These are phyloP conservation scores for Gracilinanus agilis DNA, from an alignment of 2,113 vertebrate genomes.

Conservation along the genomic window DNA sequence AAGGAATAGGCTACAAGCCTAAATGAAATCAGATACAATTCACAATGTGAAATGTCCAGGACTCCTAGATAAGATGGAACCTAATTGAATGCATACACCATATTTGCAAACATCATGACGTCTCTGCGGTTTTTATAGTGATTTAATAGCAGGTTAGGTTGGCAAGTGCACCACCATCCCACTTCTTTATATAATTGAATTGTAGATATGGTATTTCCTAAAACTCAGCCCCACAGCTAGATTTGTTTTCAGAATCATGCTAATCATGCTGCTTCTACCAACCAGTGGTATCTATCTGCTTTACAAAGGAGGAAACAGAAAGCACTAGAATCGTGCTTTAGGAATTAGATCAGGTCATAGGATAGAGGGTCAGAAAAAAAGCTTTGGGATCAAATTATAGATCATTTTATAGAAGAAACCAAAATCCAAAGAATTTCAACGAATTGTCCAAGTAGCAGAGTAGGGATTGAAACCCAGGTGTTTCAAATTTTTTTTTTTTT, in stretches of 20 bases:
- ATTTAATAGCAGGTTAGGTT: background rate
- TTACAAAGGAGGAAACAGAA: background rate
- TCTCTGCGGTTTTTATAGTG: background rate
- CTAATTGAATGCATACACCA: background rate
- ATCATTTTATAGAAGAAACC: background rate
- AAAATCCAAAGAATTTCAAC: background rate
- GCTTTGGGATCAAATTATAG: background rate
- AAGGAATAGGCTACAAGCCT: background rate
- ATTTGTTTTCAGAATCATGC: no score
- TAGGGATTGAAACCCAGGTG: background rate
- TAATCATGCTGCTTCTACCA: background rate
- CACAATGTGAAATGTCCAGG: background rate
- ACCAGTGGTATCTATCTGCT: background rate
- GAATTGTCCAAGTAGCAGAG: background rate
- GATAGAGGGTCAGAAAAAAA: background rate
- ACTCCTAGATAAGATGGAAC: background rate
- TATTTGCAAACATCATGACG: background rate
- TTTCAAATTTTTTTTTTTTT: background rate
- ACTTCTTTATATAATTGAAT: background rate
- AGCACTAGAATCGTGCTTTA: background rate
- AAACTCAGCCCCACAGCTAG: background rate
- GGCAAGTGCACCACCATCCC: background rate
- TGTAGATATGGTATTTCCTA: background rate
- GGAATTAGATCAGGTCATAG: background rate
- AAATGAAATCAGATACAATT: background rate